Evolutionary conservation across 92 coral and sea anemone species (phyloP), one percentile per base, ranked within the genome.

Genomic region (Metridium senile): DNA sequence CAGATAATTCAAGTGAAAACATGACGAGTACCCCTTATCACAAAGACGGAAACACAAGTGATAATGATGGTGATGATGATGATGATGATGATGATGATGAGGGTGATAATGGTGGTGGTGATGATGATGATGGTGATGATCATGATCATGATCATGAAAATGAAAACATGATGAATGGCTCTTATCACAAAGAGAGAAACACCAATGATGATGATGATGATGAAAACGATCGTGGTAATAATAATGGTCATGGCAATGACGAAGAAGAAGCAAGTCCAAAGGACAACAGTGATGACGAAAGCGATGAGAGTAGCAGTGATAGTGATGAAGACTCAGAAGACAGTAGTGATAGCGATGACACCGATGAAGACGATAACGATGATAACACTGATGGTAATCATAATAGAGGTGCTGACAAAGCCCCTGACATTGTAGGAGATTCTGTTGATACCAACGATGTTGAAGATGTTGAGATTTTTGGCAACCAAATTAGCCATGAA

Each of bases 221-320:
- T 10, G 70, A 65, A 32, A 9, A 11, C 13, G 58, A 10, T 26
- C 62, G n/a, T 6, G 47, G 29, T 1, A 47, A 52, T 9, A 45
- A n/a, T 19, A 53, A 71, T n/a, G 70, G 25, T 29, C 35, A 26
- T 23, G 22, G 16, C 20, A 34, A 28, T 25, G 66, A 57, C 17
- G 56, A 58, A 13, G 54, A 47, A 10, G 71, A 61, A 1, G 23
- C 34, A 11, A 33, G 62, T 0, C 56, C 34, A 0, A n/a, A 26
- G 19, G 58, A 21, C 22, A 62, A 76, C 2, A 54, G 33, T 63
- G 81, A 54, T n/a, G 72, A 25, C 26, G 56, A 75, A 58, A 52
- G 22, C 7, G 62, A 61, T 28, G 54, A 26, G 0, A 65, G 57
- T 13, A 27, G 27, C 21, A 11, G 30, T 35, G 26, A 57, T 1